phyloP scores from a whole-genome alignment of 2,797 vertebrate species.

The Spea hammondii region DNA sequence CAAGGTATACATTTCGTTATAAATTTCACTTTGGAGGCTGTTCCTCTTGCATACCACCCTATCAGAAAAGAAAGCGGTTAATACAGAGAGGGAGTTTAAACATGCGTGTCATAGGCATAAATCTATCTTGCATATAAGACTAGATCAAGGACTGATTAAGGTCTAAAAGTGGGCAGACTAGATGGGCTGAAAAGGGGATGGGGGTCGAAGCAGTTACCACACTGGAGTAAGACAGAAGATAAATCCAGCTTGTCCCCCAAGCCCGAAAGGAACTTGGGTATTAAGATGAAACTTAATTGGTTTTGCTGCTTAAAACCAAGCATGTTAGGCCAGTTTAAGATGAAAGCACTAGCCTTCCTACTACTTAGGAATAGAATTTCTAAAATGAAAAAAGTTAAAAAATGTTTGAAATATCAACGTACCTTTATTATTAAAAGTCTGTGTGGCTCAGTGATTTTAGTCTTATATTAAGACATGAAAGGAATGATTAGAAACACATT shows the following conservation, averaged over 20 bases:
- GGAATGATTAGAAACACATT: conserved; percentile 73
- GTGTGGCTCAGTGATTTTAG: conserved; percentile 47
- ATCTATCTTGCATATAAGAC: too few species aligned
- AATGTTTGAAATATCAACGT: conserved; percentile 13
- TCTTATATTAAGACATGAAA: conserved; percentile 64
- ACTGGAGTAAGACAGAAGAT: conserved; percentile 28
- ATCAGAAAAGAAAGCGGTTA: too few species aligned
- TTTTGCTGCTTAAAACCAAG: conserved; percentile 33
- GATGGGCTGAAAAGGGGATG: background rate
- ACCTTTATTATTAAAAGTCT: conserved; percentile 38
- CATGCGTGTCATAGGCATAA: too few species aligned
- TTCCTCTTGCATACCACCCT: too few species aligned
- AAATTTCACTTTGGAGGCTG: too few species aligned
- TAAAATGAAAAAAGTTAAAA: background rate
- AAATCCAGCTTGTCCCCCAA: conserved; percentile 19
- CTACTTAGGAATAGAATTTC: conserved; percentile 14
- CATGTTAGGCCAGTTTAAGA: conserved; percentile 41
- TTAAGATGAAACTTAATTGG: conserved; percentile 40
- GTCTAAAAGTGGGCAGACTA: too few species aligned
- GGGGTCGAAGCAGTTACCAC: conserved; percentile 19
- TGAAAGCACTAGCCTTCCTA: conserved; percentile 29
- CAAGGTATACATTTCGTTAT: too few species aligned
- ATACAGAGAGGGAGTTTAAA: too few species aligned
- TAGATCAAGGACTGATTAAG: too few species aligned
- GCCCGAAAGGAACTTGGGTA: conserved; percentile 31